Percentiles rank a stretch among this genome's conserved stretches.
Evolutionary conservation across 2,888 invertebrate species (phyloP).

Genomic region (Drosophila glabriapex): DNA sequence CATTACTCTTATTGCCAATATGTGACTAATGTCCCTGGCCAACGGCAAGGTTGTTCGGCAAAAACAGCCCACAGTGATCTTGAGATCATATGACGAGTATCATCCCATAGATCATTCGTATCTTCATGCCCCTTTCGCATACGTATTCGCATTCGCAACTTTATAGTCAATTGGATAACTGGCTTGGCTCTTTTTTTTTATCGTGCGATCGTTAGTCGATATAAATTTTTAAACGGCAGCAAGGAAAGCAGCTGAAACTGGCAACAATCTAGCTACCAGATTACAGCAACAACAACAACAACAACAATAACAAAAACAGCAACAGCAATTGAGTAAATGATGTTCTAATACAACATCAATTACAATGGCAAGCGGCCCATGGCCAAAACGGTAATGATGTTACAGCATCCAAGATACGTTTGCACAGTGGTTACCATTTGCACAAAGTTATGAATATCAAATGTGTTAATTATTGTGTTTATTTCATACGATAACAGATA

Average conservation of each 20-base stretch:
- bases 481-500: too few relatives aligned
- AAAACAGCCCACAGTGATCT: constrained; percentile 31
- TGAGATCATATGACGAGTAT: constrained; percentile 18
- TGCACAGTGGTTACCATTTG: constrained; percentile 35
- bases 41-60: constrained; percentile 61
- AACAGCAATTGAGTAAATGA: constrained; percentile 79
- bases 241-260: constrained; percentile 42
- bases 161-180: constrained; percentile 53
- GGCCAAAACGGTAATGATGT: constrained; percentile 71
- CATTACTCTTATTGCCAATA: constrained; percentile 46
- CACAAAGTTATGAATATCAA: not conserved
- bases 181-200: constrained; percentile 35
- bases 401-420: constrained; percentile 65
- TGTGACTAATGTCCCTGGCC: constrained; percentile 50
- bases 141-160: constrained; percentile 22
- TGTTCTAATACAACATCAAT: constrained; percentile 81
- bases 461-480: not conserved
- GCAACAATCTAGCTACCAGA: constrained; percentile 49
- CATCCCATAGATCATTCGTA: constrained; percentile 45
- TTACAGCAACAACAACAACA: constrained; percentile 37
- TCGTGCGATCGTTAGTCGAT: constrained; percentile 53
- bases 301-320: constrained; percentile 28
- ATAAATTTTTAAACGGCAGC: constrained; percentile 53
- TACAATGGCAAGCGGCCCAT: constrained; percentile 77
- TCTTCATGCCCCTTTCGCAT: constrained; percentile 9